A percentile compares a stretch with the other conserved stretches of the same genome.
phyloP scores from a whole-genome alignment of 1,140 invertebrate species.

The Drosophila setifemur region DNA sequence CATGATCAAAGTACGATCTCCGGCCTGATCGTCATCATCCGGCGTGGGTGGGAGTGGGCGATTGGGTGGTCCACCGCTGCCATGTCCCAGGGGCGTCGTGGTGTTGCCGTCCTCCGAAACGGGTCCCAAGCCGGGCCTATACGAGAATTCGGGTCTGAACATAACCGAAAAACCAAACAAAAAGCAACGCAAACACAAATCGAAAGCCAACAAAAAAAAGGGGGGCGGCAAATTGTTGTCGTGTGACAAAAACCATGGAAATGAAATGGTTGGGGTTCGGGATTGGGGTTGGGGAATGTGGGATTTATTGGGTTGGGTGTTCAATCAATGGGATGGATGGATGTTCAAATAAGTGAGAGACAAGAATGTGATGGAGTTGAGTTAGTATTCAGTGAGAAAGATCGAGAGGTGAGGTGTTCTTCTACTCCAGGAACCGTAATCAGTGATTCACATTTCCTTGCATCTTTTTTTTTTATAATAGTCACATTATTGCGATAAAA shows the following conservation, averaged over 20 bases:
- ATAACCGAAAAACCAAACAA: constrained; percentile 70
- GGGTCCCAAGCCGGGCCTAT: constrained; percentile 88
- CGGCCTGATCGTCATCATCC: constrained; percentile 89
- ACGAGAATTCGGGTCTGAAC: constrained; percentile 92
- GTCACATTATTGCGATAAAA: too few species aligned
- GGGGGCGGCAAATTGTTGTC: constrained; percentile 48
- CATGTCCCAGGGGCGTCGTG: constrained; percentile 82
- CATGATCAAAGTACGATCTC: constrained; percentile 94
- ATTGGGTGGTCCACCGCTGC: constrained; percentile 90
- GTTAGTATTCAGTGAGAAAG: constrained; percentile 33
- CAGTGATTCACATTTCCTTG: background rate
- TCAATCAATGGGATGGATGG: constrained; percentile 5
- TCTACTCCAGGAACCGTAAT: constrained; percentile 10
- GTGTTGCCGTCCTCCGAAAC: constrained; percentile 83
- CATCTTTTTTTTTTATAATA: too few species aligned
- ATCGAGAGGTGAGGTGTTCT: constrained; percentile 18
- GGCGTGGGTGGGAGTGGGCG: constrained; percentile 96
- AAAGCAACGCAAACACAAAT: constrained; percentile 47
- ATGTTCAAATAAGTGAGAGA: constrained; percentile 49
- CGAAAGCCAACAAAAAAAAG: constrained; percentile 70
- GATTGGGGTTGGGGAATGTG: constrained; percentile 13
- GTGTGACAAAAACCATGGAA: constrained; percentile 26
- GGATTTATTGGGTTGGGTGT: constrained; percentile 1
- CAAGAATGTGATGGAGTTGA: constrained; percentile 52
- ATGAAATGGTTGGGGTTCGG: constrained; percentile 31